Percentiles rank a stretch among this genome's conserved stretches.
These are phyloP conservation scores for Malacoctenus gilli DNA, from an alignment of 2,797 vertebrate species.

Conservation along the genomic window DNA sequence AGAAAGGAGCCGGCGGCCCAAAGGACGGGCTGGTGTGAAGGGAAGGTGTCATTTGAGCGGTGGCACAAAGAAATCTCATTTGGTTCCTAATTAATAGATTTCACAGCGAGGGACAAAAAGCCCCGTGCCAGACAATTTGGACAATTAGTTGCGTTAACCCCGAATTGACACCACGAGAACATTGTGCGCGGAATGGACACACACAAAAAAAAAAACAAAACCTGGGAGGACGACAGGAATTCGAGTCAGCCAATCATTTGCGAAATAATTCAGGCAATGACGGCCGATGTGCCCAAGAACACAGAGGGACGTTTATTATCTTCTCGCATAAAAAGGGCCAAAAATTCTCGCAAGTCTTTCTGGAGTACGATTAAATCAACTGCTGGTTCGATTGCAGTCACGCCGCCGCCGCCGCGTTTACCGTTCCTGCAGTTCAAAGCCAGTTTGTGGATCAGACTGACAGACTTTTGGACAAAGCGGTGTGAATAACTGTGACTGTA, in stretches of 20 bases:
- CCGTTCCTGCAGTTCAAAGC: too few relatives aligned
- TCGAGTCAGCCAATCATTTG: slow-evolving; percentile 11
- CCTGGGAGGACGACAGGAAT: slow-evolving; percentile 4
- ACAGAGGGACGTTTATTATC: too few relatives aligned
- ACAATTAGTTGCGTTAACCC: slow-evolving; percentile 58
- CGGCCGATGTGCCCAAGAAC: too few relatives aligned
- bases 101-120: slow-evolving; percentile 47
- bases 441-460: too few relatives aligned
- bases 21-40: slow-evolving; percentile 36
- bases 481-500: neutral
- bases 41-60: slow-evolving; percentile 27
- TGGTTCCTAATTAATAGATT: slow-evolving; percentile 57
- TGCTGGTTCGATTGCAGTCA: too few relatives aligned
- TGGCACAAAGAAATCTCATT: slow-evolving; percentile 32
- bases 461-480: neutral
- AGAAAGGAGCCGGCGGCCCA: slow-evolving; percentile 17
- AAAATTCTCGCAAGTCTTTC: too few relatives aligned
- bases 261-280: too few relatives aligned
- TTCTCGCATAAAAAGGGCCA: too few relatives aligned
- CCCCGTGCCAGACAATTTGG: slow-evolving; percentile 28
- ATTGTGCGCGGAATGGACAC: slow-evolving; percentile 8
- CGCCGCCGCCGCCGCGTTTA: too few relatives aligned
- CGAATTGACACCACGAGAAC: slow-evolving; percentile 40
- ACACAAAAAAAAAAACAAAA: too few relatives aligned
- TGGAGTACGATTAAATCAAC: too few relatives aligned